Conservation (phyloP, 2,113 vertebrate genomes). For the Seriola rivoliana region DNA sequence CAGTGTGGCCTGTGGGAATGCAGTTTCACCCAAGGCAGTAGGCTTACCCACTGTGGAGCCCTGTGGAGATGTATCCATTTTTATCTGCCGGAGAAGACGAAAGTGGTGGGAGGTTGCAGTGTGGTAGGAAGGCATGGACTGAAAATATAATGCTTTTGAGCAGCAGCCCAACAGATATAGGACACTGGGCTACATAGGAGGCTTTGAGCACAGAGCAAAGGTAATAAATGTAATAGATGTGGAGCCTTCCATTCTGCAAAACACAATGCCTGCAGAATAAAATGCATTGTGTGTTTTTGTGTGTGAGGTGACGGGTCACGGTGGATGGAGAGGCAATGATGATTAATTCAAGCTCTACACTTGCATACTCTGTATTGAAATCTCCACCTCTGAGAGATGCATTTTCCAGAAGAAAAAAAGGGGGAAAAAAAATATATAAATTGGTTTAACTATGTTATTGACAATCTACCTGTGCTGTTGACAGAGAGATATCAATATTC, state of each 20-base stretch:
- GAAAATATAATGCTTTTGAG: conserved; percentile 30
- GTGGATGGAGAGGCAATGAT: conserved; percentile 28
- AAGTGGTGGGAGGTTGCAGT: conserved; percentile 33
- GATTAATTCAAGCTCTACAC: conserved; percentile 43
- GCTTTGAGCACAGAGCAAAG: conserved; percentile 21
- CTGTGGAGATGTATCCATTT: conserved; percentile 44
- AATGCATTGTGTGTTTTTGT: neutral
- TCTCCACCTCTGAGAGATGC: neutral
- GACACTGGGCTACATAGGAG: neutral
- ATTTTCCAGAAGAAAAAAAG: conserved; percentile 21
- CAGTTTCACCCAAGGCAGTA: conserved; percentile 1
- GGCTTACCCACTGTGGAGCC: conserved; percentile 24
- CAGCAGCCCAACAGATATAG: conserved; percentile 24
- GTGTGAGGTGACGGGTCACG: neutral
- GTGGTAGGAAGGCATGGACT: conserved; percentile 2
- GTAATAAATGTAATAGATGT: conserved; percentile 61
- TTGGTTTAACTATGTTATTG: conserved; percentile 27
- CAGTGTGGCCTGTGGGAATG: neutral
- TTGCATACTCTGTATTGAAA: neutral
- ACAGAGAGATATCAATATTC: conserved; percentile 60
- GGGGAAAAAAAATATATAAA: conserved; percentile 16
- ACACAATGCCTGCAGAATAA: conserved; percentile 33
- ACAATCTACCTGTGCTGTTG: conserved; percentile 45
- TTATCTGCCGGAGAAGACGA: conserved; percentile 39
- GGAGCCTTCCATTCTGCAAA: conserved; percentile 14